Base-by-base conservation (phyloP, 1,140 invertebrate genomes). In the Aphelenchoides fujianensis region DNA sequence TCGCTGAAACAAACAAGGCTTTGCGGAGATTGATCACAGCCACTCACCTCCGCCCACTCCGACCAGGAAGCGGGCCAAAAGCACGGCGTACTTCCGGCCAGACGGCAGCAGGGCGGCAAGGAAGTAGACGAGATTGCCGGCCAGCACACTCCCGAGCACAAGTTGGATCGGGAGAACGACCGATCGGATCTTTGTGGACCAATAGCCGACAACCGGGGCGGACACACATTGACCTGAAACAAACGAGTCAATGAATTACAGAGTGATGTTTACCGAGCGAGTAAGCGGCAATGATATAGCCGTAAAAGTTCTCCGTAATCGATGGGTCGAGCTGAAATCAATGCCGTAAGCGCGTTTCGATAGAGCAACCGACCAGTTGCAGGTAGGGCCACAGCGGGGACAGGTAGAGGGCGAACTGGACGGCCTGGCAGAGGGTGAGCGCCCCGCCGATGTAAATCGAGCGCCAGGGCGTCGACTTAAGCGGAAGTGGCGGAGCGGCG, bases 181-280 rank as follows among this genome's bases (percentile, higher is more conserved):
- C 28, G 68, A 76, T 3, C 68, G 64, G 1, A 79, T 70, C 23
- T 54, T 66, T 59, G 82, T 85, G 16, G 79, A 79, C 85, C 84
- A 85, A 9, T 64, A 76, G 2, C 85, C 85, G 66, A 86, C 85
- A 0, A 85, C 34, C 7, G 84, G 84, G 0, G 85, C 84, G 5
- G 83, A 82, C n/a, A 85, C 59, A 7, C 85, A 72, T 71, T 86
- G 85, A 23, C 85, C 85, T n/a, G n/a, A n/a, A n/a, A n/a, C n/a
- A n/a, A n/a, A n/a, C n/a, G n/a, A n/a, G n/a, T n/a, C n/a, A n/a
- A n/a, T n/a, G n/a, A n/a, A n/a, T n/a, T n/a, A n/a, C n/a, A n/a
- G n/a, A n/a, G n/a, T n/a, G n/a, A n/a, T n/a, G n/a, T n/a, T n/a
- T n/a, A n/a, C n/a, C n/a, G 3, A 86, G 53, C 57, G 84, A 85